These are phyloP conservation scores for Dryoscopus gambensis DNA, from an alignment of 2,113 vertebrate genomes.

Conservation along the genomic window DNA sequence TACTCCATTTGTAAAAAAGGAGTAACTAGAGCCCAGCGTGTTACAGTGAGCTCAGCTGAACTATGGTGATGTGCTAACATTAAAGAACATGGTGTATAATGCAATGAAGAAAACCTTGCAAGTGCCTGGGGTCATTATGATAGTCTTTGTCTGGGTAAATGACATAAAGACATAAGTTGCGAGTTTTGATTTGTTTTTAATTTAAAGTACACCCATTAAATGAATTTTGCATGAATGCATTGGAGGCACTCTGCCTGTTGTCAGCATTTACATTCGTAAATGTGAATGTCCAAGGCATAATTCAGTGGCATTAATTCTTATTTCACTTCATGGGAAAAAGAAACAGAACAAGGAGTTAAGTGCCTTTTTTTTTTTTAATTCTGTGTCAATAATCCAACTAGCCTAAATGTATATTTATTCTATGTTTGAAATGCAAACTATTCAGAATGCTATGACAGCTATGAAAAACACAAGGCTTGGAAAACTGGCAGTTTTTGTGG, in stretches of 20 bases:
- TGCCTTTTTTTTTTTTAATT: not conserved
- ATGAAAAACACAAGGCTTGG: constrained; percentile 74
- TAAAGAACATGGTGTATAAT: not conserved
- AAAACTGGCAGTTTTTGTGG: constrained; percentile 81
- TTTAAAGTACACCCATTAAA: not conserved
- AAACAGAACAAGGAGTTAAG: constrained; percentile 4
- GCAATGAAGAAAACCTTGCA: not conserved
- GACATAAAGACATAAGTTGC: not conserved
- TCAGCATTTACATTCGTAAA: not conserved
- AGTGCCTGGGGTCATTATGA: rapidly evolving
- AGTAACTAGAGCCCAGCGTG: not conserved
- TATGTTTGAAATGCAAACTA: constrained; percentile 65
- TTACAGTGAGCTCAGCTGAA: not conserved
- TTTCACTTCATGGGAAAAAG: constrained; percentile 30
- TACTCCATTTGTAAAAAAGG: not conserved
- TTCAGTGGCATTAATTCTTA: not conserved
- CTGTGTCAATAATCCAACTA: constrained; percentile 25
- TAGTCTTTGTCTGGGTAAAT: not conserved
- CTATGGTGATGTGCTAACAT: not conserved
- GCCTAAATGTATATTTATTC: constrained; percentile 57
- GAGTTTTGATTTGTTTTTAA: not conserved
- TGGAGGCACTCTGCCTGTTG: not conserved
- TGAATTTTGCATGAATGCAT: not conserved
- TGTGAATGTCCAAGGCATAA: not conserved
- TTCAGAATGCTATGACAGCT: constrained; percentile 68